Evolutionary conservation across 2,113 vertebrate species (phyloP).

Genomic region (Marmota monax): DNA sequence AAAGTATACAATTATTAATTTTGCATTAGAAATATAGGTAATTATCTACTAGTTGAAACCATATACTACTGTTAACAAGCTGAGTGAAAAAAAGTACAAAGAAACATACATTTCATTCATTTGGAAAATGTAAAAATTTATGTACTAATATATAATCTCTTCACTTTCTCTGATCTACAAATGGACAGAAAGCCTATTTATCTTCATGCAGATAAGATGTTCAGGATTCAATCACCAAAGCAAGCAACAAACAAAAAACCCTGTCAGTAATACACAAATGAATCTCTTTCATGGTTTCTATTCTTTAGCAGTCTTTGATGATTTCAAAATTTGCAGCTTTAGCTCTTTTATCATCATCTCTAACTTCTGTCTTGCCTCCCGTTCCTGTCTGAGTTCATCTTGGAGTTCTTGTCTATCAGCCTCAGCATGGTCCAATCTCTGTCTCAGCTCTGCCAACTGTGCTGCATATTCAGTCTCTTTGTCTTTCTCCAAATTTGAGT

Average conservation of each 20-base stretch:
- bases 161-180: slow-evolving; percentile 80
- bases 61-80: slow-evolving; percentile 70
- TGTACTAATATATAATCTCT: slow-evolving; percentile 83
- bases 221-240: slow-evolving; percentile 77
- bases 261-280: slow-evolving; percentile 71
- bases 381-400: slow-evolving; percentile 94
- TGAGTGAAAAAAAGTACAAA: slow-evolving; percentile 83
- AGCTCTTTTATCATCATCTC: slow-evolving; percentile 95
- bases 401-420: slow-evolving; percentile 97
- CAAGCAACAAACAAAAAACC: slow-evolving; percentile 75
- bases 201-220: slow-evolving; percentile 77
- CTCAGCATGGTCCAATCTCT: slow-evolving; percentile 95
- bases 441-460: slow-evolving; percentile 94
- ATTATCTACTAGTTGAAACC: slow-evolving; percentile 80
- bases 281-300: slow-evolving; percentile 76
- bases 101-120: slow-evolving; percentile 85
- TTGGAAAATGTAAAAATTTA: slow-evolving; percentile 88
- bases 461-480: slow-evolving; percentile 96
- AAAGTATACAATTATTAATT: slow-evolving; percentile 81
- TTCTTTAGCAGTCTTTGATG: slow-evolving; percentile 87
- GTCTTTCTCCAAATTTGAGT: slow-evolving; percentile 92
- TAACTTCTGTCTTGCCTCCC: slow-evolving; percentile 95
- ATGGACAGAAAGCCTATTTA: slow-evolving; percentile 76
- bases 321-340: slow-evolving; percentile 95
- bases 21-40: slow-evolving; percentile 83